phyloP scores from a whole-genome alignment of 2,113 vertebrate species.

The Podocnemis expansa region DNA sequence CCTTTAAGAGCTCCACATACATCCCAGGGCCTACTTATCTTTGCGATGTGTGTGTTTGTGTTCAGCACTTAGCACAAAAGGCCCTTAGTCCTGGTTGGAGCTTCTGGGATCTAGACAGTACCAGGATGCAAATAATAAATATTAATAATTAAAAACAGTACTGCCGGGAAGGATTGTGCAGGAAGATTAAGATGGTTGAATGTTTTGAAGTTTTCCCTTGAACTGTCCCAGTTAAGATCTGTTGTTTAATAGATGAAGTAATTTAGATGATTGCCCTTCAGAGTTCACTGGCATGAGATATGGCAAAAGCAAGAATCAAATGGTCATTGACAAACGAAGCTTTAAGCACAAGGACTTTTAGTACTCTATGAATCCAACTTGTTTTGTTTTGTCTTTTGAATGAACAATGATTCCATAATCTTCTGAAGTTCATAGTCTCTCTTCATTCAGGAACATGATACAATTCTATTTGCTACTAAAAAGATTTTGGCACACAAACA shows the following conservation, averaged over 20 bases:
- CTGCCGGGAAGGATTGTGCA: background rate
- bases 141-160: background rate
- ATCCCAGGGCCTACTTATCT: background rate
- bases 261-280: background rate
- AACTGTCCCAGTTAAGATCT: background rate
- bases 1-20: background rate
- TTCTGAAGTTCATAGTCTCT: background rate
- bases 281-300: background rate
- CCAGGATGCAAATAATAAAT: background rate
- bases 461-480: background rate
- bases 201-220: background rate
- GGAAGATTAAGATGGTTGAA: background rate
- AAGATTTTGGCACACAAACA: background rate
- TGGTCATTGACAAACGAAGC: background rate
- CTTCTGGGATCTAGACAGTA: accelerated
- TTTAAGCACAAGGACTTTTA: background rate
- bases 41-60: background rate
- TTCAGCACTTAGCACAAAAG: background rate
- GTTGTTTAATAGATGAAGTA: background rate
- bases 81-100: background rate
- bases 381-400: background rate
- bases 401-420: accelerated
- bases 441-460: background rate
- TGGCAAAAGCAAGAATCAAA: background rate
- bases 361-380: background rate